These are phyloP conservation scores for Pelosia muscerda DNA, from an alignment of 2,888 invertebrate species.

Conservation along the genomic window DNA sequence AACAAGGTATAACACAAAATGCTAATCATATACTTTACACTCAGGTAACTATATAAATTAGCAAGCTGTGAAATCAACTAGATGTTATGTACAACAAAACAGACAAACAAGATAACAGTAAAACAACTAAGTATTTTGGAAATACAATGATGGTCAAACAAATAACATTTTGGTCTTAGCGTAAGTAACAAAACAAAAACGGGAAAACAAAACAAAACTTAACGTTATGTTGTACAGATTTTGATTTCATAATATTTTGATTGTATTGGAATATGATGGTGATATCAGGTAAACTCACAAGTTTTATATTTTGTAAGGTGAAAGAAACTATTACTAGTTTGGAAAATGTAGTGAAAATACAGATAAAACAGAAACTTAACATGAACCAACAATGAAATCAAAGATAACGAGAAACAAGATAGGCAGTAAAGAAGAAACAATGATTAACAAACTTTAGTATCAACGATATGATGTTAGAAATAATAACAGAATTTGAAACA, in stretches of 20 bases:
- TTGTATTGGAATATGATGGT: not conserved
- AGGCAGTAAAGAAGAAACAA: not conserved
- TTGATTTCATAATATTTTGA: not conserved
- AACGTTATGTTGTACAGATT: constrained; percentile 13
- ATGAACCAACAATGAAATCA: constrained; percentile 17
- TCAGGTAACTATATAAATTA: not conserved
- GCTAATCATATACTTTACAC: constrained; percentile 4
- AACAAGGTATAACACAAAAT: constrained; percentile 25
- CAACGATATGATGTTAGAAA: not conserved
- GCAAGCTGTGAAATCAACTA: constrained; percentile 7
- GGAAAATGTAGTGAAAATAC: not conserved
- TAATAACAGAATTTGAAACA: too few relatives aligned
- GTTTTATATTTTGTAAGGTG: not conserved
- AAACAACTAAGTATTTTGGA: constrained; percentile 23
- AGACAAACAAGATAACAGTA: constrained; percentile 56
- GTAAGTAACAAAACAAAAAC: not conserved
- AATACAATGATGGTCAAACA: not conserved
- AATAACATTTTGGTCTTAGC: not conserved
- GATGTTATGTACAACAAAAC: constrained; percentile 50
- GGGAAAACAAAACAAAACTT: constrained; percentile 13
- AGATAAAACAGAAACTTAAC: constrained; percentile 25
- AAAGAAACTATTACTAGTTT: not conserved
- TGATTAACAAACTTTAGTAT: not conserved
- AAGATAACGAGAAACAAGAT: not conserved
- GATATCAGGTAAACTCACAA: not conserved